phyloP scores from a whole-genome alignment of 2,797 vertebrate species.

The Orestias chungarensis region DNA sequence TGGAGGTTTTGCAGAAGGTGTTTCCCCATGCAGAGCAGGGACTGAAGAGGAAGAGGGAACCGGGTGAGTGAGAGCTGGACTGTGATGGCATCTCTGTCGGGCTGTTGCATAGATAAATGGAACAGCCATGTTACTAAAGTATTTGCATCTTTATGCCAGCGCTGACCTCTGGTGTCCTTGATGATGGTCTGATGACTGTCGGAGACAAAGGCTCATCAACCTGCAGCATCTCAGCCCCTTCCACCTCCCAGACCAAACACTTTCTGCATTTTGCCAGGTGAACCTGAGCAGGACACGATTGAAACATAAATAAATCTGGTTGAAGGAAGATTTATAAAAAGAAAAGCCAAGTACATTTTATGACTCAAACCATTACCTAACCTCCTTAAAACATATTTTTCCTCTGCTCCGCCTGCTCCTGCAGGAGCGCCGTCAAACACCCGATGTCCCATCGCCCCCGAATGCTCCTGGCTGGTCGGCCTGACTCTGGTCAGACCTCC shows the following conservation, averaged over 20 bases:
- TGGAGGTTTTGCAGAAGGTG: slow-evolving; percentile 77
- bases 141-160: slow-evolving; percentile 35
- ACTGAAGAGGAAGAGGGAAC: slow-evolving; percentile 71
- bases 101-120: too few relatives aligned
- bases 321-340: not conserved
- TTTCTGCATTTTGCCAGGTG: slow-evolving; percentile 56
- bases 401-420: slow-evolving; percentile 1
- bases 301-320: not conserved
- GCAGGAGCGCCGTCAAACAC: slow-evolving; percentile 82
- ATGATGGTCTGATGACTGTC: slow-evolving; percentile 75
- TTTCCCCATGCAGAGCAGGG: slow-evolving; percentile 86
- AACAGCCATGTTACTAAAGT: too few relatives aligned
- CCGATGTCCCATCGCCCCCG: slow-evolving; percentile 88
- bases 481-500: slow-evolving; percentile 86
- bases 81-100: not conserved
- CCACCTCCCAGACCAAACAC: slow-evolving; percentile 9
- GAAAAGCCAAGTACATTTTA: not conserved
- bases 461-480: slow-evolving; percentile 83
- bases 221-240: slow-evolving; percentile 61
- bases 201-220: slow-evolving; percentile 75
- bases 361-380: not conserved
- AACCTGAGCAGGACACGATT: not conserved
- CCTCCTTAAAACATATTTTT: not conserved
- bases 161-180: slow-evolving; percentile 64
- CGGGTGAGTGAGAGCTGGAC: slow-evolving; percentile 66